phyloP scores from a whole-genome alignment of 2,797 vertebrate species.

The Anguilla anguilla region DNA sequence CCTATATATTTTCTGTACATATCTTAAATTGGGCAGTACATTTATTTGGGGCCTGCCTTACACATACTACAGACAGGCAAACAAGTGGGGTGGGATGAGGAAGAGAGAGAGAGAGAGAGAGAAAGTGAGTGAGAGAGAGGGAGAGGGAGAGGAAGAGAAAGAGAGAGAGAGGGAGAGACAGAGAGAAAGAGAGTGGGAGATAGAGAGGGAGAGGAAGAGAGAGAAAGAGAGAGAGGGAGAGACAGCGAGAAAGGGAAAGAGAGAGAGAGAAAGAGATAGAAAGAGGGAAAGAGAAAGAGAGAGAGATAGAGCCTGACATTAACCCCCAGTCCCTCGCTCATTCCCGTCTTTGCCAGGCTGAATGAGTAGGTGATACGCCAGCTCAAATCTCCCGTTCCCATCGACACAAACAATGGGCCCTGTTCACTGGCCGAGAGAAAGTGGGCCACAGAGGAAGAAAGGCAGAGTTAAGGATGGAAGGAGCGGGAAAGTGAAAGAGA shows the following conservation, averaged over 20 bases:
- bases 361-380: conserved; percentile 51
- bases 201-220: too few species aligned
- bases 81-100: background rate
- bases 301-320: conserved; percentile 18
- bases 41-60: conserved; percentile 25
- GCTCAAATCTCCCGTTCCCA: conserved; percentile 49
- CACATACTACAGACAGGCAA: conserved; percentile 6
- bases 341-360: conserved; percentile 44
- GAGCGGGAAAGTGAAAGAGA: background rate
- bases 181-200: background rate
- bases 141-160: conserved; percentile 16
- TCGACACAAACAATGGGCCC: conserved; percentile 39
- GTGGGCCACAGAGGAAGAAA: conserved; percentile 13
- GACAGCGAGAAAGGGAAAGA: conserved; percentile 26
- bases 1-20: background rate
- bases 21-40: background rate
- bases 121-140: conserved; percentile 26
- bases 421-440: conserved; percentile 36
- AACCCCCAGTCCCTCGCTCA: conserved; percentile 43
- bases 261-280: conserved; percentile 13
- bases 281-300: background rate
- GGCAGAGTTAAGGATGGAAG: background rate
- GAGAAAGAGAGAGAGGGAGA: background rate
- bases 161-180: conserved; percentile 25
- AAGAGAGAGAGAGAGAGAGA: conserved; percentile 31